Conservation (phyloP, 2,113 vertebrate genomes). For the Edolisoma coerulescens region DNA sequence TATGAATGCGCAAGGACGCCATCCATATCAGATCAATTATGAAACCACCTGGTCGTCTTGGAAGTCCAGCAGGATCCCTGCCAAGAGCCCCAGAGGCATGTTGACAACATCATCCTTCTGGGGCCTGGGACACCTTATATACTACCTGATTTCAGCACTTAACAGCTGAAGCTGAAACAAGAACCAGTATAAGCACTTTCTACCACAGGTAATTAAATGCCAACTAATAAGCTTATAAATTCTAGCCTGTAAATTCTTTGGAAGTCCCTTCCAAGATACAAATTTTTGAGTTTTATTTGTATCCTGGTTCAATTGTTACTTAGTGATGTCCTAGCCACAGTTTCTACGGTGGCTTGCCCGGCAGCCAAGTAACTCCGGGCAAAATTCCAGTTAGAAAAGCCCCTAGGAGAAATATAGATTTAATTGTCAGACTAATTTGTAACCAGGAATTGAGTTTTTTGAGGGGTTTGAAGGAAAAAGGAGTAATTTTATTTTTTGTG, state of each 20-base stretch:
- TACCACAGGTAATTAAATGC: neutral
- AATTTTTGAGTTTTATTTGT: neutral
- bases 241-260: neutral
- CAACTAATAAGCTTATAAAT: neutral
- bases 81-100: neutral
- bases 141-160: neutral
- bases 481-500: neutral
- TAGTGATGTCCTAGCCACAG: neutral
- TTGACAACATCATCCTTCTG: neutral
- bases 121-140: accelerated
- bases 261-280: neutral
- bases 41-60: neutral
- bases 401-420: neutral
- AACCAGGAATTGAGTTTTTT: neutral
- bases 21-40: neutral
- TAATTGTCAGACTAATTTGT: neutral
- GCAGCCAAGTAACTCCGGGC: neutral
- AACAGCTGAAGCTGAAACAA: neutral
- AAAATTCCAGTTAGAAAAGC: neutral
- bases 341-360: neutral
- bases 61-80: neutral
- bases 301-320: neutral
- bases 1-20: neutral
- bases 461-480: neutral
- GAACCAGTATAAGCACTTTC: neutral